Base-by-base conservation (phyloP, 2,888 invertebrate species). In the Megastigmus dorsalis region DNA sequence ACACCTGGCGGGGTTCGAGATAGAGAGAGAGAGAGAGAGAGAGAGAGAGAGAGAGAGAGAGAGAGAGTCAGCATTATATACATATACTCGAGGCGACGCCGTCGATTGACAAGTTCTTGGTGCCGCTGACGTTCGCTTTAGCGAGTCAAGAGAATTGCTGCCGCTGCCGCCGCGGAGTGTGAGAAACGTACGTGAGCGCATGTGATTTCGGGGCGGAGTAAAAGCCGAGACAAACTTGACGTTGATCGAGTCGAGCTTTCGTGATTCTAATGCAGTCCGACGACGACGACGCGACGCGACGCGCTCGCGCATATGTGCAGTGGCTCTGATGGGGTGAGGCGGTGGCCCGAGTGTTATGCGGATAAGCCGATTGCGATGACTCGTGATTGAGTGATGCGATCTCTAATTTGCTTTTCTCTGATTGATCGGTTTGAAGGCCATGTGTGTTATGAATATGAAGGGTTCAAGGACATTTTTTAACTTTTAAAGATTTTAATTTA, bases 181-280 rank as follows among this genome's bases (percentile, higher is more conserved):
- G 18, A 62, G 36, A n/a, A 9, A 1, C 33, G 20, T 5, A 7
- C 3, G 10, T 0, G 6, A 28, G 48, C 9, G n/a, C 15, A 6
- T 15, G 50, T 38, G 50, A 48, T 54, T 54, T 54, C 18, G 15
- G 18, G 55, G 33, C n/a, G 3, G 26, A 20, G 36, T n/a, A n/a
- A n/a, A n/a, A n/a, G n/a, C n/a, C n/a, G n/a, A n/a, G n/a, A n/a
- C 45, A 13, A 63, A 50, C 62, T 50, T 48, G 62, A 63, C 62
- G 50, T 63, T 63, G 62, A 63, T 63, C 62, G 62, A 63, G 45
- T 48, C 48, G 26, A 15, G 48, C 48, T 63, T 43, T 63, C 36
- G 43, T 18, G 48, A 63, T 63, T 63, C 62, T 50, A 50, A 48
- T 48, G 62, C 23, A 18, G 20, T 57, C n/a, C 20, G 45, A 18